These are phyloP conservation scores for rabbit (Oryctolagus cuniculus) DNA, from an alignment of 2,113 vertebrate genomes.

Conservation along the genomic window DNA sequence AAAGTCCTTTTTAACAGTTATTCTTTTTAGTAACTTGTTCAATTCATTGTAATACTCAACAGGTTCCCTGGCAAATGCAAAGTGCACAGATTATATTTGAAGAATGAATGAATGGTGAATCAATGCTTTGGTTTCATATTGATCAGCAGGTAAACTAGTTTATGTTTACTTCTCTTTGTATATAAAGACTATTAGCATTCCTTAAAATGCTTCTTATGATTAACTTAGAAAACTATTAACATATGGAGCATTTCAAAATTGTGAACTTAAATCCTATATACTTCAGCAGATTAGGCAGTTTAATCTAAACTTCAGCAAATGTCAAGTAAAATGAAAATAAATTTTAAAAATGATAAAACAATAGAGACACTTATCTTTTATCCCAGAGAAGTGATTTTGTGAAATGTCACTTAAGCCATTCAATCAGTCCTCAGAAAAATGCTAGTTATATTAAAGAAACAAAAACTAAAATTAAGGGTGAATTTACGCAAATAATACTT, in stretches of 20 bases:
- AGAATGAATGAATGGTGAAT: neutral
- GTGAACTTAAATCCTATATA: neutral
- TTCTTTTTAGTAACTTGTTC: neutral
- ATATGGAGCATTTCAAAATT: neutral
- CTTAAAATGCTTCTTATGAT: neutral
- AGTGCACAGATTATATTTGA: neutral
- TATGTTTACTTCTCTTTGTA: neutral
- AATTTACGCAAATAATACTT: neutral
- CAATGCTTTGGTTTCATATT: neutral
- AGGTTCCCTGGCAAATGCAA: neutral
- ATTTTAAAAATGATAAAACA: neutral
- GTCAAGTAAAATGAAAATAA: neutral
- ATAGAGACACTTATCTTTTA: neutral
- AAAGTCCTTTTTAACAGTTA: neutral
- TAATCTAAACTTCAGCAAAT: neutral
- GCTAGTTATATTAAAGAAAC: neutral
- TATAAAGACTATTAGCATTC: neutral
- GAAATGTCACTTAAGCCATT: neutral
- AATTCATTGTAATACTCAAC: neutral
- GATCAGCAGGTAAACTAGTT: neutral
- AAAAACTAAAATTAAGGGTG: neutral
- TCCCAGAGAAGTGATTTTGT: neutral
- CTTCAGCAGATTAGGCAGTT: neutral
- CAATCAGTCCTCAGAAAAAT: neutral
- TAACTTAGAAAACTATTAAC: neutral